These are phyloP conservation scores for Pandemis corylana DNA, from an alignment of 2,888 invertebrate species.

Conservation along the genomic window DNA sequence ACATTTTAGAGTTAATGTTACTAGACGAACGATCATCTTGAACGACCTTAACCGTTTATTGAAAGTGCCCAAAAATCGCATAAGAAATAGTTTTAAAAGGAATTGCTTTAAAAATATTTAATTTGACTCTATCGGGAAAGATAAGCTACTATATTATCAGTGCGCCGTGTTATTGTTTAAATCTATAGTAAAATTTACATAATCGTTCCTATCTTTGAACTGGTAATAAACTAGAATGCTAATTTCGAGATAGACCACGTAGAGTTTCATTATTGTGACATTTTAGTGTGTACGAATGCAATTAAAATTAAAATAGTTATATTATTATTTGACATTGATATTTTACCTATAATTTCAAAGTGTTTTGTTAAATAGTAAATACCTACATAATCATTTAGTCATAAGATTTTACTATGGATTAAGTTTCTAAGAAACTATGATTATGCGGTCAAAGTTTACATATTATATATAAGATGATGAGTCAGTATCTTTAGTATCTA, in stretches of 20 bases:
- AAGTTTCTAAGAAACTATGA: not conserved
- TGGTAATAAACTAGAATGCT: constrained; percentile 29
- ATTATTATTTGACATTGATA: too few species aligned
- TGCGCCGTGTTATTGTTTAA: constrained; percentile 5
- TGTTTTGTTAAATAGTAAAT: too few species aligned
- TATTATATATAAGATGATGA: not conserved
- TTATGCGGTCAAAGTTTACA: not conserved
- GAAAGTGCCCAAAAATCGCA: not conserved
- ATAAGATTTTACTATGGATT: too few species aligned
- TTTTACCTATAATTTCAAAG: too few species aligned
- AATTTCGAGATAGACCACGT: constrained; percentile 32
- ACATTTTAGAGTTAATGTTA: too few species aligned
- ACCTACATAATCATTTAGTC: too few species aligned
- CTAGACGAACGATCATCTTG: too few species aligned
- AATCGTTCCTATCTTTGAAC: constrained; percentile 18
- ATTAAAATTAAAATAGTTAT: not conserved
- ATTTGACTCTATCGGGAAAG: not conserved
- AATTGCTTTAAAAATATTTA: not conserved
- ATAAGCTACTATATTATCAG: not conserved
- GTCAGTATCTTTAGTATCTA: not conserved
- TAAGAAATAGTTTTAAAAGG: not conserved
- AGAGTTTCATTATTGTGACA: constrained; percentile 11
- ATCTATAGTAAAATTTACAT: constrained; percentile 27
- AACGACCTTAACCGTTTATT: not conserved
- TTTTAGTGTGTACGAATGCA: constrained; percentile 11